Evolutionary conservation across 1,140 invertebrate genomes (phyloP).

Genomic region (Subanguina moxae): DNA sequence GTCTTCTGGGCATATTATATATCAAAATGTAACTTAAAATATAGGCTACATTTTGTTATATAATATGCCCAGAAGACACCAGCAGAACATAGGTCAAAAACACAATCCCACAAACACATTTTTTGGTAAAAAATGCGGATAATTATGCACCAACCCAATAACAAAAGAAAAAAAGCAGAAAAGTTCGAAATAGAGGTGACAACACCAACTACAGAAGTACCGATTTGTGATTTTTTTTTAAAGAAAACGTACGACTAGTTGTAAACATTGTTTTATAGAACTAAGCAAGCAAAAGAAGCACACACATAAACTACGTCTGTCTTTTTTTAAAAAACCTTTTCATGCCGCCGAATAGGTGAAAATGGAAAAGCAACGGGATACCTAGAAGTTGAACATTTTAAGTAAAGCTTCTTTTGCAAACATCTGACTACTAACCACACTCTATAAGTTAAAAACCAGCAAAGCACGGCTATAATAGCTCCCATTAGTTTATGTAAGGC

Average conservation of each 20-base stretch:
- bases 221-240: too few species aligned
- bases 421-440: constrained; percentile 63
- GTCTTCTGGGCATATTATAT: too few species aligned
- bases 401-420: too few species aligned
- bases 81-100: too few species aligned
- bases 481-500: constrained; percentile 73
- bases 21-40: too few species aligned
- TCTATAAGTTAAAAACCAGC: constrained; percentile 86
- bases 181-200: too few species aligned
- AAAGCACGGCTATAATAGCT: constrained; percentile 75
- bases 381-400: too few species aligned
- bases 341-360: constrained; percentile 28
- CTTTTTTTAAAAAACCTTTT: constrained; percentile 14
- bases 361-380: constrained; percentile 62
- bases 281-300: background rate
- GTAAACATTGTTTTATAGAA: background rate
- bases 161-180: background rate
- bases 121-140: too few species aligned
- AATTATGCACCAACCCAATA: too few species aligned
- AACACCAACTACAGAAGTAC: too few species aligned
- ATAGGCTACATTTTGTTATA: background rate
- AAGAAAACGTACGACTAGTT: too few species aligned
- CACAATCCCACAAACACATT: too few species aligned
- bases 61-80: background rate
- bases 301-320: background rate